Conservation (phyloP, 2,888 invertebrate species). For the Osedax frankpressi region DNA sequence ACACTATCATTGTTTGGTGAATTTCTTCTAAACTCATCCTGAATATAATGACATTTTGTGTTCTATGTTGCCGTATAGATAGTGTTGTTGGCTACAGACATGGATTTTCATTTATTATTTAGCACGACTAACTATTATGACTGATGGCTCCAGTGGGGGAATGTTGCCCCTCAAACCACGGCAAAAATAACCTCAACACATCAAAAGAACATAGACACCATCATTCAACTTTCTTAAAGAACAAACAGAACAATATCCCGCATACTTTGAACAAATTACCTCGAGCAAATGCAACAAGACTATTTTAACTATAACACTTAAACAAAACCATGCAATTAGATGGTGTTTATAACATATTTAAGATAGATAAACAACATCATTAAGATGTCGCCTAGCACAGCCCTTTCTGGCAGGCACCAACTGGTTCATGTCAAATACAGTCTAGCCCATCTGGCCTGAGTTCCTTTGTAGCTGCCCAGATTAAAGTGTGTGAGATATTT, state of each 20-base stretch:
- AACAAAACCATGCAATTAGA: neutral
- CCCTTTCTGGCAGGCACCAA: neutral
- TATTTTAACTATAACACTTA: neutral
- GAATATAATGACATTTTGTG: neutral
- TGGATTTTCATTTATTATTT: too few species aligned
- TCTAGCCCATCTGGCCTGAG: neutral
- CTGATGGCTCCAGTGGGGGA: neutral
- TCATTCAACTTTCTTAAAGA: neutral
- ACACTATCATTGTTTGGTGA: neutral
- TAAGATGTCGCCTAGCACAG: neutral
- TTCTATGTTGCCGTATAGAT: neutral
- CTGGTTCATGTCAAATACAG: neutral
- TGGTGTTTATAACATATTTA: neutral
- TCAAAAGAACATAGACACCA: neutral
- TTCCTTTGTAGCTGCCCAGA: neutral
- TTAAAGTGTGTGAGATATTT: neutral
- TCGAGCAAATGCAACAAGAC: neutral
- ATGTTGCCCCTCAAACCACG: neutral
- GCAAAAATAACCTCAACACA: neutral
- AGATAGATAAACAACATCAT: neutral
- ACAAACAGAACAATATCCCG: neutral
- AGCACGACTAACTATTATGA: neutral
- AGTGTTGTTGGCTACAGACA: neutral
- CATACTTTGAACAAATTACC: neutral
- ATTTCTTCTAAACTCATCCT: neutral